Percentiles rank a stretch among this genome's conserved stretches.
Evolutionary conservation across 1,140 invertebrate genomes (phyloP).

Genomic region (Lepidurus arcticus): DNA sequence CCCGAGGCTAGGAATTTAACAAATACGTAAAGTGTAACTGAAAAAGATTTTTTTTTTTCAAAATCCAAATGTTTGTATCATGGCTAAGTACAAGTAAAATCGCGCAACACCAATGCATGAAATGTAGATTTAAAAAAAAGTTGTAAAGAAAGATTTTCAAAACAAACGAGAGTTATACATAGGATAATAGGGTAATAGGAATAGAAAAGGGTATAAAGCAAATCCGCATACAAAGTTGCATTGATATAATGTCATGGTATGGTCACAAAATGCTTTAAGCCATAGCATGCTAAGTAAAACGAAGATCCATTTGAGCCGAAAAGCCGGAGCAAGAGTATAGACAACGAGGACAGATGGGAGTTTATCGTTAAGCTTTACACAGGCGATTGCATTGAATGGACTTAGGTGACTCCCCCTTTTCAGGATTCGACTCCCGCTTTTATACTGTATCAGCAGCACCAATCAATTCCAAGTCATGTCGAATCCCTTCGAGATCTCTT

Average conservation of each 20-base stretch:
- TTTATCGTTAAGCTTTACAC: conserved; percentile 22
- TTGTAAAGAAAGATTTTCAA: background rate
- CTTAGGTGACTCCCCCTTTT: background rate
- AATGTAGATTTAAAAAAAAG: background rate
- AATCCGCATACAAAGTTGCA: conserved; percentile 7
- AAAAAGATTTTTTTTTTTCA: background rate
- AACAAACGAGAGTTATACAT: too few species aligned
- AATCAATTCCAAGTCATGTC: conserved; percentile 16
- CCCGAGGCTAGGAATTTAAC: background rate
- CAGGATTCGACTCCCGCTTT: background rate
- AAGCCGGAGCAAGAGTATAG: background rate
- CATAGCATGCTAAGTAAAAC: background rate
- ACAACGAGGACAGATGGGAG: background rate
- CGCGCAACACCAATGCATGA: background rate
- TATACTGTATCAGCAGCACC: background rate
- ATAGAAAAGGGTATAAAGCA: background rate
- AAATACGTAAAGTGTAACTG: background rate
- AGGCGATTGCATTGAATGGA: conserved; percentile 15
- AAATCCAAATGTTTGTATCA: background rate
- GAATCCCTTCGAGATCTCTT: conserved; percentile 21
- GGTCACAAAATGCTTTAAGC: conserved; percentile 15
- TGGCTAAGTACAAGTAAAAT: conserved; percentile 9
- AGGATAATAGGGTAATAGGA: background rate
- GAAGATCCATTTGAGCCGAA: conserved; percentile 11
- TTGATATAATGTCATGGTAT: background rate